phyloP scores from a whole-genome alignment of 1,140 invertebrate species.

The Bilobella aurantiaca region DNA sequence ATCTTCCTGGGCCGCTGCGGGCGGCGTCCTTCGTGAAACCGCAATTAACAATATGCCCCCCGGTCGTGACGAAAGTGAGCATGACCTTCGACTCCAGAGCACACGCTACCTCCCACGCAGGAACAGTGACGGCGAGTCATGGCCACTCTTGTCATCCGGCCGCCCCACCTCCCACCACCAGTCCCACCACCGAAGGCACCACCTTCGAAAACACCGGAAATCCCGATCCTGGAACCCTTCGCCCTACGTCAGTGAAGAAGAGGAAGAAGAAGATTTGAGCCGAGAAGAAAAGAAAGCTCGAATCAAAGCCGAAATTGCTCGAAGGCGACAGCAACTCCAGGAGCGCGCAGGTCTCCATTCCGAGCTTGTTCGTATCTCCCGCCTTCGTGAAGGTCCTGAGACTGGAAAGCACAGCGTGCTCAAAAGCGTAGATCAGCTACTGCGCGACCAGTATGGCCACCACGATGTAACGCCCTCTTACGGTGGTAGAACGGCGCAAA shows the following conservation, averaged over 20 bases:
- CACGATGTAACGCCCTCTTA: constrained; percentile 4
- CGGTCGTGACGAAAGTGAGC: constrained; percentile 36
- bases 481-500: not conserved
- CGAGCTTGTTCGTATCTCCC: constrained; percentile 47
- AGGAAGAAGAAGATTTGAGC: constrained; percentile 43
- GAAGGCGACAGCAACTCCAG: constrained; percentile 52
- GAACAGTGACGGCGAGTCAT: constrained; percentile 41
- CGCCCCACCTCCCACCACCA: constrained; percentile 15
- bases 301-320: constrained; percentile 54
- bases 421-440: constrained; percentile 46
- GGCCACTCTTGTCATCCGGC: constrained; percentile 29
- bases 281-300: constrained; percentile 52
- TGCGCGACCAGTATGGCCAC: constrained; percentile 39
- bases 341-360: constrained; percentile 50
- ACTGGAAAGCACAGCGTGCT: constrained; percentile 41
- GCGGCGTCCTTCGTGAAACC: constrained; percentile 42
- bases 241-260: constrained; percentile 46
- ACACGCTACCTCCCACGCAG: constrained; percentile 38
- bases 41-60: constrained; percentile 42
- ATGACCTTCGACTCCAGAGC: constrained; percentile 29
- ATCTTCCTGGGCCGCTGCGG: constrained; percentile 38
- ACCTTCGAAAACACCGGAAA: constrained; percentile 40
- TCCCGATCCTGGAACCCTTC: constrained; percentile 52
- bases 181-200: constrained; percentile 28
- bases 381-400: constrained; percentile 39